Percentiles rank a stretch among this genome's conserved stretches.
phyloP scores from a whole-genome alignment of 92 coral and sea anemone species.

The Montipora capitata region DNA sequence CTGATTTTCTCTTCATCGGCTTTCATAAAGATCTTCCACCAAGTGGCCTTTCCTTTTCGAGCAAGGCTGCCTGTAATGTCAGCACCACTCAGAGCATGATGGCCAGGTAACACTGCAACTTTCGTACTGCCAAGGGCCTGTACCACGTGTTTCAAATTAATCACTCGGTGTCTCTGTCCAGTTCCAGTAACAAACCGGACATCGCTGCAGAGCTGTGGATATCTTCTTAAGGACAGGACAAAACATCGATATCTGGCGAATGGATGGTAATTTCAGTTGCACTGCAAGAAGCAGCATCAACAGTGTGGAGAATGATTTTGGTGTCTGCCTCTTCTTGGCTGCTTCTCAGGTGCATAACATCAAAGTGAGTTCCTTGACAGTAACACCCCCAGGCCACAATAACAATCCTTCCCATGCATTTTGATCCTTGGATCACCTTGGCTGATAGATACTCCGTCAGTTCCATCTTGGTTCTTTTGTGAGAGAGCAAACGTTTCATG shows the following conservation, averaged over 20 bases:
- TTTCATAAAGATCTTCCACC: slow-evolving; percentile 5
- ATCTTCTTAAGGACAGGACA: neutral
- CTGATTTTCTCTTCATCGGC: neutral
- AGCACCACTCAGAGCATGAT: neutral
- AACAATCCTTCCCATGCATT: neutral
- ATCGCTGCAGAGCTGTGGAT: neutral
- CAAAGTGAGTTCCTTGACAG: slow-evolving; percentile 16
- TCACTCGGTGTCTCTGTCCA: neutral
- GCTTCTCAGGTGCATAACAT: slow-evolving; percentile 17
- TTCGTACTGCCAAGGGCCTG: neutral
- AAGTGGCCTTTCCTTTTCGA: neutral
- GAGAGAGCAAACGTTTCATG: slow-evolving; percentile 47
- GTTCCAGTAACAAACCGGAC: neutral
- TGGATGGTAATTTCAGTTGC: neutral
- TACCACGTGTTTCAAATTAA: neutral
- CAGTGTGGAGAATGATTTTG: neutral
- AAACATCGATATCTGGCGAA: neutral
- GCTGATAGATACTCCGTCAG: slow-evolving; percentile 15
- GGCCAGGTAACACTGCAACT: neutral
- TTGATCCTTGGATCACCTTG: slow-evolving; percentile 17
- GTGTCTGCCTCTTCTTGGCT: slow-evolving; percentile 40
- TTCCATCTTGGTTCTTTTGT: slow-evolving; percentile 56
- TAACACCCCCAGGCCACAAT: slow-evolving; percentile 25
- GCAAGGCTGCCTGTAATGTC: neutral
- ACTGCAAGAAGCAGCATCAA: too few species aligned